A percentile compares a stretch with the other conserved stretches of the same genome.
Evolutionary conservation across 1,140 invertebrate genomes (phyloP).

Genomic region (Alviniconcha marisindica): DNA sequence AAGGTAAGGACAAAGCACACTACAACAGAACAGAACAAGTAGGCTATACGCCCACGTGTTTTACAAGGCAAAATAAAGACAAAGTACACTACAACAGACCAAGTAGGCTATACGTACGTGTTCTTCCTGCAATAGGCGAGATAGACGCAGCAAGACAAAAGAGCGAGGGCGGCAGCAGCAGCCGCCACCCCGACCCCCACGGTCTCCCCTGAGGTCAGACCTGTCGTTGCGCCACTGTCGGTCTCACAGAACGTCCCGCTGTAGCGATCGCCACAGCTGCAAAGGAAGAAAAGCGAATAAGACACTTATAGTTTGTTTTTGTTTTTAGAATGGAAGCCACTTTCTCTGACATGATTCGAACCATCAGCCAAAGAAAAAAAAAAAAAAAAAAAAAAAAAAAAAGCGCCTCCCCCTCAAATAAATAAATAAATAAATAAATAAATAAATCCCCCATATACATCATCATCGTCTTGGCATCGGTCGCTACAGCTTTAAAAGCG

Average conservation of each 20-base stretch:
- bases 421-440: no score
- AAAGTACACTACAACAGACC: neutral
- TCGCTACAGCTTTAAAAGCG: no score
- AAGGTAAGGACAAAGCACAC: neutral
- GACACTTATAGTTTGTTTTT: no score
- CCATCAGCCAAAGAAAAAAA: neutral
- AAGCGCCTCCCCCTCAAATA: neutral
- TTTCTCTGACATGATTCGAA: no score
- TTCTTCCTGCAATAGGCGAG: neutral
- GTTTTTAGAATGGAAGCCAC: no score
- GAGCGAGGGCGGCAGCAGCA: neutral
- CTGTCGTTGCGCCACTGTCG: neutral
- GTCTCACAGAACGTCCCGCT: neutral
- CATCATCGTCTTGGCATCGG: neutral
- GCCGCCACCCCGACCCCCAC: neutral
- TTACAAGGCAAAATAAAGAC: no score
- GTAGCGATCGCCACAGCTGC: neutral
- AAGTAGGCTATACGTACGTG: no score
- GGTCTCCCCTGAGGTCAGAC: neutral
- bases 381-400: no score
- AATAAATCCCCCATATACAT: neutral
- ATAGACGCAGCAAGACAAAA: constrained; percentile 14
- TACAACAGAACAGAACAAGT: no score
- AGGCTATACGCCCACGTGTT: no score
- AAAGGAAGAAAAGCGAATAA: no score